Conservation (phyloP, 2,888 invertebrate genomes). For the Cenopis cana region DNA sequence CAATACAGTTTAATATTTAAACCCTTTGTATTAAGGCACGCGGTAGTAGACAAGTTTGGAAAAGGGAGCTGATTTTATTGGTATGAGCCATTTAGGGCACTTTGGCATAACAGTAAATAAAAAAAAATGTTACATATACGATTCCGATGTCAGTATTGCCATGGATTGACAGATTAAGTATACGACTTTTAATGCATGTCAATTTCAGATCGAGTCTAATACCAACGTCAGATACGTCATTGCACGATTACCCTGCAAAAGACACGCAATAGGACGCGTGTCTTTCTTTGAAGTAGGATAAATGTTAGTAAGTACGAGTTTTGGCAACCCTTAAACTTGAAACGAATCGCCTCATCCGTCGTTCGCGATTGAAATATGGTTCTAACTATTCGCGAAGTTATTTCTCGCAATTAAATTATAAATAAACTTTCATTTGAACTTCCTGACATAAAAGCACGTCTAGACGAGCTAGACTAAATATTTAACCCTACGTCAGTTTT, state of each 20-base stretch:
- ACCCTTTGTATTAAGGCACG: conserved; percentile 31
- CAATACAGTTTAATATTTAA: conserved; percentile 34
- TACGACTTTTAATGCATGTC: no score
- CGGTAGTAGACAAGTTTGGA: conserved; percentile 14
- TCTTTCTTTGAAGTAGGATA: not conserved
- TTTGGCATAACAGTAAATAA: not conserved
- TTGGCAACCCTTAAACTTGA: conserved; percentile 5
- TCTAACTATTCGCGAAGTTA: conserved; percentile 29
- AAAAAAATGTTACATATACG: no score
- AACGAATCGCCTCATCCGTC: not conserved
- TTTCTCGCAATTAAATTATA: conserved; percentile 38
- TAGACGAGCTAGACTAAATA: conserved; percentile 43
- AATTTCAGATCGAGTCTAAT: no score
- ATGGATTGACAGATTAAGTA: no score
- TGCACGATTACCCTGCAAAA: not conserved
- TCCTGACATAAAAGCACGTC: conserved; percentile 40
- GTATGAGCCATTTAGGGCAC: conserved; percentile 16
- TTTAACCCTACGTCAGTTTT: conserved; percentile 37
- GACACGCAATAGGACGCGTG: not conserved
- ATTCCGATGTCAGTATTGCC: no score
- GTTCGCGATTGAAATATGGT: conserved; percentile 19
- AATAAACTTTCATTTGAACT: conserved; percentile 37
- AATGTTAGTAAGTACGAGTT: not conserved
- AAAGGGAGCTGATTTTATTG: conserved; percentile 7
- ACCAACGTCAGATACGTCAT: not conserved